These are phyloP conservation scores for Porites australiensis DNA, from an alignment of 64 coral and sea anemone species.

Conservation along the genomic window DNA sequence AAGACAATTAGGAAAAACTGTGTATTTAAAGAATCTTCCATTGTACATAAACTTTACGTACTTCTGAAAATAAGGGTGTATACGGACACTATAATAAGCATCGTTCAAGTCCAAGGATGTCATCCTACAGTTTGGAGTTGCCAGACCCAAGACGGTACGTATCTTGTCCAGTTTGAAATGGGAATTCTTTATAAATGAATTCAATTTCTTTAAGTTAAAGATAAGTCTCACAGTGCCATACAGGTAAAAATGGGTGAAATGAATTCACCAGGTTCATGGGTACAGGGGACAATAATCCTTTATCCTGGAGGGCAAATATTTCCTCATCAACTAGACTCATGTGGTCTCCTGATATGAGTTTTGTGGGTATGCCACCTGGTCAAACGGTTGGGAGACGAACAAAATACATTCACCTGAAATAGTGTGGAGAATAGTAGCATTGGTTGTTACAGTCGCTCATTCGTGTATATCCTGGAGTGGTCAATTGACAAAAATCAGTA, in stretches of 20 bases:
- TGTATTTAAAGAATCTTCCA: too few species aligned
- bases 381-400: background rate
- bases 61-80: background rate
- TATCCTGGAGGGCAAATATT: too few species aligned
- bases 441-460: conserved; percentile 11
- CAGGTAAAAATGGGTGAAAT: too few species aligned
- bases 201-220: background rate
- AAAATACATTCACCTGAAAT: conserved; percentile 37
- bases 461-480: background rate
- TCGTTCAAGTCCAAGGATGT: background rate
- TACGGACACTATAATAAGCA: background rate
- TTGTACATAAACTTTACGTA: background rate
- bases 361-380: background rate
- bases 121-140: background rate
- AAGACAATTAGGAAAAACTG: too few species aligned
- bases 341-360: conserved; percentile 39
- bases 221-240: background rate
- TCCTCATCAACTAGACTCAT: background rate
- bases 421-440: conserved; percentile 22
- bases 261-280: background rate
- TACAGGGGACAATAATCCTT: too few species aligned
- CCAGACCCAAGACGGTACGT: background rate
- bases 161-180: background rate
- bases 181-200: background rate
- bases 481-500: too few species aligned